Evolutionary conservation across 1,140 invertebrate species (phyloP).

Genomic region (Octopus sinensis): DNA sequence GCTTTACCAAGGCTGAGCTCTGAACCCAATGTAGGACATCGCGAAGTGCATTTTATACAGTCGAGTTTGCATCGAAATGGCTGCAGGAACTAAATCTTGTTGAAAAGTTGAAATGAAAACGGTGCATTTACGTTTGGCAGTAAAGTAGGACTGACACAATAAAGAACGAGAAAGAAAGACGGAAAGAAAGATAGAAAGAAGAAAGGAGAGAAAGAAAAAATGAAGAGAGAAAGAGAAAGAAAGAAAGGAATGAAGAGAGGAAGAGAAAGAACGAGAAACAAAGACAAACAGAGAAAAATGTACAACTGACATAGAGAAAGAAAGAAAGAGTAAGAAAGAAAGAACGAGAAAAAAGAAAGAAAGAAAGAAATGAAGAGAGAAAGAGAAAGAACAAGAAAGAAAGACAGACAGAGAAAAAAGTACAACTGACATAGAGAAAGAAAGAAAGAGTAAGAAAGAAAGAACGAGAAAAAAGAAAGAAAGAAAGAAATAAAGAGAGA

Average conservation of each 20-base stretch:
- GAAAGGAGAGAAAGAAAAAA: background rate
- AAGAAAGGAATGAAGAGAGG: background rate
- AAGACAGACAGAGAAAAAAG: too few relatives aligned
- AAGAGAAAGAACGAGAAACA: background rate
- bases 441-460: background rate
- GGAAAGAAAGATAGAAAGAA: too few relatives aligned
- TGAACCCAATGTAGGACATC: too few relatives aligned
- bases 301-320: background rate
- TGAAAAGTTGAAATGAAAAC: too few relatives aligned
- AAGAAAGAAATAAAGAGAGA: too few relatives aligned
- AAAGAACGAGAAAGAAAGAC: background rate
- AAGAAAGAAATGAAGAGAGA: background rate
- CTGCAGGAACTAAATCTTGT: too few relatives aligned
- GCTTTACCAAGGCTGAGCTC: too few relatives aligned
- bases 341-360: background rate
- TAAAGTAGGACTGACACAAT: background rate
- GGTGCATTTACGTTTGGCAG: too few relatives aligned
- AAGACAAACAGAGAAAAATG: background rate
- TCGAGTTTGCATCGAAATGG: too few relatives aligned
- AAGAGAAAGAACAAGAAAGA: background rate
- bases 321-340: too few relatives aligned
- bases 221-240: background rate
- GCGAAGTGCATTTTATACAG: too few relatives aligned
- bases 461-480: too few relatives aligned
- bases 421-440: background rate